Conservation (phyloP, 1,140 invertebrate species). For the Rhagoletis zephyria region DNA sequence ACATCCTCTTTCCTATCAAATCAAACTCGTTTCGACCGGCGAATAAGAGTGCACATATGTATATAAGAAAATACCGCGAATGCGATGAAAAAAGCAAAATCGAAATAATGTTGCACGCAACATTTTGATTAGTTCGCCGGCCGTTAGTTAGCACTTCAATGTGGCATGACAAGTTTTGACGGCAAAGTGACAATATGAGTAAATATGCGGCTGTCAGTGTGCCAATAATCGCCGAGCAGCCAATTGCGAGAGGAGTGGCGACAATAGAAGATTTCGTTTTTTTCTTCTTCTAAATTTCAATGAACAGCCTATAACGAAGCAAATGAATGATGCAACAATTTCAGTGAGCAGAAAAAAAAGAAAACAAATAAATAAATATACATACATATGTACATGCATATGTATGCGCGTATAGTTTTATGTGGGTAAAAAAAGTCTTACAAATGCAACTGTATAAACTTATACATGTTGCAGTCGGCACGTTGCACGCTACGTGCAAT, state of each 20-base stretch:
- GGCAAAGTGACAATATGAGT: not conserved
- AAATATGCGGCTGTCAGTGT: not conserved
- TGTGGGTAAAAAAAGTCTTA: not conserved
- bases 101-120: conserved; percentile 1
- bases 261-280: no score
- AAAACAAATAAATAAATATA: not conserved
- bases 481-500: conserved; percentile 1
- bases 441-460: not conserved
- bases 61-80: not conserved
- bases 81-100: not conserved
- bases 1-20: not conserved
- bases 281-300: no score
- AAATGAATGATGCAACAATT: not conserved
- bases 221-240: not conserved
- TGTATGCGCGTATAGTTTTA: not conserved
- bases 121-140: not conserved
- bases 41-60: not conserved
- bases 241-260: no score
- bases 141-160: not conserved
- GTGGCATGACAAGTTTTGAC: not conserved
- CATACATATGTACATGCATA: not conserved
- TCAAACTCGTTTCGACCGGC: not conserved
- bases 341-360: not conserved
- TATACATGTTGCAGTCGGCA: not conserved
- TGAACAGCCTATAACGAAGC: not conserved